Evolutionary conservation across 2,797 vertebrate species (phyloP).

Genomic region (Mus caroli): DNA sequence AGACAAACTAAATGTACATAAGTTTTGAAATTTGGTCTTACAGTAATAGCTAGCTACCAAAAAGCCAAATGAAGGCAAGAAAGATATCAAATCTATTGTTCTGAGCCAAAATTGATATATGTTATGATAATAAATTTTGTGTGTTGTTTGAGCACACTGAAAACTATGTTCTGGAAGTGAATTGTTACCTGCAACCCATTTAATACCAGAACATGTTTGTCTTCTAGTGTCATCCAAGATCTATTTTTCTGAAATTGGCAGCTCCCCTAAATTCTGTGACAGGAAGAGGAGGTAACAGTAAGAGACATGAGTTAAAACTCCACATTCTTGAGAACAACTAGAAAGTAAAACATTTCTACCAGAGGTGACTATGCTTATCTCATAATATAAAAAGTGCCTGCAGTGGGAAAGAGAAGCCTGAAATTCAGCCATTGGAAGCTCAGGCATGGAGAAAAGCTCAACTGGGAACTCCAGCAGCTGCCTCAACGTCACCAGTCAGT

Average conservation of each 20-base stretch:
- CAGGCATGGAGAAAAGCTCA: neutral
- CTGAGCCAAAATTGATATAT: neutral
- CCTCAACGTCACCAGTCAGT: neutral
- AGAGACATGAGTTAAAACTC: neutral
- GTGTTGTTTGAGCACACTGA: neutral
- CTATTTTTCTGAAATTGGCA: neutral
- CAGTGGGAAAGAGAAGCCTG: neutral
- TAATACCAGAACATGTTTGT: neutral
- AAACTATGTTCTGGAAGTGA: neutral
- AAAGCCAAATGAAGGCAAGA: constrained; percentile 35
- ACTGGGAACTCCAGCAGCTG: neutral
- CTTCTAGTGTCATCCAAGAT: neutral
- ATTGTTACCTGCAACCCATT: neutral
- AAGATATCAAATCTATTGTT: constrained; percentile 39
- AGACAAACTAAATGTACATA: neutral
- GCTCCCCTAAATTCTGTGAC: neutral
- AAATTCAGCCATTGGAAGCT: neutral
- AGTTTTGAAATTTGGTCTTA: constrained; percentile 35
- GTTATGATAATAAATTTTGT: neutral
- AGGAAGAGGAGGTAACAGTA: neutral
- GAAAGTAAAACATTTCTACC: neutral
- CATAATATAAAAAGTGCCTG: neutral
- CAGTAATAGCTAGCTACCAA: constrained; percentile 19
- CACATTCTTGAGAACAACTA: neutral
- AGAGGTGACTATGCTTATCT: neutral